Base-by-base conservation (phyloP, 2,797 vertebrate genomes). In the Scolopax rusticola region DNA sequence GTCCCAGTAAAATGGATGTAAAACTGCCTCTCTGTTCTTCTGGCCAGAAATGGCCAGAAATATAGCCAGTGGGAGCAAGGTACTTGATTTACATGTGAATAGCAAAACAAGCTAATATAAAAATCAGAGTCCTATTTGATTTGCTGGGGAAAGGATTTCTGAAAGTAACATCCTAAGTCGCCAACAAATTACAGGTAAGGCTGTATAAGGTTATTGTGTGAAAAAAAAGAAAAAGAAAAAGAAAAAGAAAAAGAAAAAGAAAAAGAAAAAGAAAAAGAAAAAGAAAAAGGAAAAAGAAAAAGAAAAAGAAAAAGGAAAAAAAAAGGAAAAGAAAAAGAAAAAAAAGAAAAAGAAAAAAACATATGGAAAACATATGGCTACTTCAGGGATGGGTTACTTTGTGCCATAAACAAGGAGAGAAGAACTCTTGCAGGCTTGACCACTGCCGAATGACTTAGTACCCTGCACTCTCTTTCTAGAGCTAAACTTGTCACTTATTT, bases 41-140 rank as follows among this genome's bases (percentile, higher is more conserved):
- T 84, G 41, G 19, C 21, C 27, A 94, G 41, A 86, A 85, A 17
- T 84, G 41, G 19, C 21, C 27, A 94, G 41, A 86, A 85, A 17
- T 0, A 1, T 6, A 30, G 3, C 8, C 56, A 59, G 11, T 24
- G 20, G 24, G 53, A 87, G 11, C 15, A 61, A 50, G 20, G 38
- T 23, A 38, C 15, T 36, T 57, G 36, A 43, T 56, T 51, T 0
- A 1, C 2, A 30, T 8, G 6, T 30, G 48, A 70, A 61, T 8
- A 60, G 11, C 7, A 80, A 80, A 41, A 64, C 12, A 16, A 60
- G 4, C 4, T 27, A 7, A 25, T 25, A 50, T 8, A 25, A 90
- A 71, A 38, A 25, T 16, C 8, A 51, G 43, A 51, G 43, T 53
- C 48, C 7, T 5, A 2, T 93, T 59, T 65, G 21, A 51, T 8